Evolutionary conservation across 2,888 invertebrate species (phyloP).

Genomic region (Apocheima hispidaria): DNA sequence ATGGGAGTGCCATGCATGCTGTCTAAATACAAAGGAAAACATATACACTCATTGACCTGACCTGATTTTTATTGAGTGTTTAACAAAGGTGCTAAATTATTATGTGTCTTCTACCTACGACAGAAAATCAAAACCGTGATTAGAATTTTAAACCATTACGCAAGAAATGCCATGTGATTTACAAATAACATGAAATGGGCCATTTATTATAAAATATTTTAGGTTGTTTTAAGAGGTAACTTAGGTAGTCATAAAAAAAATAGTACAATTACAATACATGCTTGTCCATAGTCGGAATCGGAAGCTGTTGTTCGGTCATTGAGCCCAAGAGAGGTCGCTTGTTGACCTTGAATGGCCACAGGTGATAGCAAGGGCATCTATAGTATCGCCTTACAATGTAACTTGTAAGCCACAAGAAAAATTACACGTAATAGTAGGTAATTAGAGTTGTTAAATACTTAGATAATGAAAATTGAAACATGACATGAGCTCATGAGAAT

Average conservation of each 20-base stretch:
- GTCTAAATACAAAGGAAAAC: no score
- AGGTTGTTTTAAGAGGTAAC: neutral
- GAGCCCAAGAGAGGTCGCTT: constrained; percentile 55
- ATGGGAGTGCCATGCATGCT: no score
- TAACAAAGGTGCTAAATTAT: neutral
- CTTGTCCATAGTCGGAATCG: constrained; percentile 49
- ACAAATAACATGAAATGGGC: neutral
- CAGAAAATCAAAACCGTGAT: no score
- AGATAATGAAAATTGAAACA: neutral
- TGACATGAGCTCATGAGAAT: neutral
- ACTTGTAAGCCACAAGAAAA: constrained; percentile 18
- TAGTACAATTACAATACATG: constrained; percentile 6
- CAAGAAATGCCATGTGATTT: neutral
- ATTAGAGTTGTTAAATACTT: neutral
- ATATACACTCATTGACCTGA: neutral
- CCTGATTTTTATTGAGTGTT: neutral
- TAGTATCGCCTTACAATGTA: constrained; percentile 37
- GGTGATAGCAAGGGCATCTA: constrained; percentile 59
- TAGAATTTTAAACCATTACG: neutral
- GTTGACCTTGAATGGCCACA: constrained; percentile 51
- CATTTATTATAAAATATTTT: neutral
- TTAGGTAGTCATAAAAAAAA: constrained; percentile 6
- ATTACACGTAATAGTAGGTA: neutral
- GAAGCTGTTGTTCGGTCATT: constrained; percentile 58
- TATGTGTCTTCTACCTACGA: neutral